Base-by-base conservation (phyloP, 2,888 invertebrate genomes). In the Cetonia aurata region DNA sequence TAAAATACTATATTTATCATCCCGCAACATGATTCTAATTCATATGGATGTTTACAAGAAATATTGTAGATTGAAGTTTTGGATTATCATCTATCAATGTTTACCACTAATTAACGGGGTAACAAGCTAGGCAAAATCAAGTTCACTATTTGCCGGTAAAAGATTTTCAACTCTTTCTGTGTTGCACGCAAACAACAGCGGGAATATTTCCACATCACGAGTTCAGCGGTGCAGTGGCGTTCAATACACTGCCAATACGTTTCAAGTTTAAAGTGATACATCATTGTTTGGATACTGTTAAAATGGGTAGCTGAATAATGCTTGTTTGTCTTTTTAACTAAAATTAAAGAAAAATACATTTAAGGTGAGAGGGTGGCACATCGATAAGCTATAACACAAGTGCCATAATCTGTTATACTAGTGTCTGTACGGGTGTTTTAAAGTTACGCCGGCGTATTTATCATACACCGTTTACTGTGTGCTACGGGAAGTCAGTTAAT, bases 81-180 rank as follows among this genome's bases (percentile, higher is more conserved):
- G 4, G 25, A 25, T 25, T 25, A 25, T 1, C 25, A 25, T 25
- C 25, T 25, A 25, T 4, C 25, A 25, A 25, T 3, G 4, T 25
- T 25, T 25, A 25, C n/a, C n/a, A n/a, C n/a, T 25, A 6, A 69
- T 69, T 62, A 62, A 33, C 46, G 33, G 17, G 46, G 41, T 46
- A 69, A 60, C 42, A 60, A 53, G 37, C 15, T 55, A 42, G 12
- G n/a, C 53, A 52, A 62, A 69, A 69, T 62, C 31, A 69, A 17
- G 62, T 46, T 42, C 53, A 46, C 62, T 69, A 69, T 69, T 67
- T 67, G 62, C 69, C 67, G 62, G n/a, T 50, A 56, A 42, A 69
- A 56, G 48, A 42, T 50, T 70, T 66, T 52, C 48, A 33, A 66
- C 37, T 1, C 1, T 37, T 37, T 1, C 37, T 37, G 10, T 10